Percentiles rank a stretch among this genome's conserved stretches.
Conservation (phyloP, 2,888 invertebrate species). For the Ophioninae sp. region DNA sequence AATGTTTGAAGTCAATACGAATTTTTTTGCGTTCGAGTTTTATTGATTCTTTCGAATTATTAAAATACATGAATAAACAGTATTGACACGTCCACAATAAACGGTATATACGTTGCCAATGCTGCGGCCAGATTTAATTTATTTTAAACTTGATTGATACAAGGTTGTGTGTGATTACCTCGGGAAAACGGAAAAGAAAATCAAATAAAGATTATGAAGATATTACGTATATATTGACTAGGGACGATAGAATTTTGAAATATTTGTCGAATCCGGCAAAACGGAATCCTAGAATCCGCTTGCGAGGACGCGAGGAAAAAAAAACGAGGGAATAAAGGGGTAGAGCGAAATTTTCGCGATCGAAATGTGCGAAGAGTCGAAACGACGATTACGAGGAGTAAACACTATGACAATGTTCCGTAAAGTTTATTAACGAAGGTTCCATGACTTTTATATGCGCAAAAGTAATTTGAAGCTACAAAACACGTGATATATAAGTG, state of each 20-base stretch:
- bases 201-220: constrained; percentile 7
- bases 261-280: constrained; percentile 6
- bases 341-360: background rate
- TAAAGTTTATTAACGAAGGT: constrained; percentile 33
- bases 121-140: background rate
- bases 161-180: background rate
- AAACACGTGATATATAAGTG: constrained; percentile 13
- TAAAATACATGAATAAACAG: background rate
- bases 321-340: background rate
- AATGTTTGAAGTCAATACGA: background rate
- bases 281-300: constrained; percentile 23
- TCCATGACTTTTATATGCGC: constrained; percentile 53
- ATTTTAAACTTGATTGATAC: background rate
- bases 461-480: constrained; percentile 33
- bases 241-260: constrained; percentile 38
- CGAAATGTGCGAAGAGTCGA: background rate
- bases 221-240: constrained; percentile 25
- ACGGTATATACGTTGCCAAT: background rate
- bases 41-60: background rate
- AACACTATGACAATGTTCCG: constrained; percentile 30
- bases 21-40: background rate
- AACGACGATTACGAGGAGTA: constrained; percentile 8
- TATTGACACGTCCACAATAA: background rate
- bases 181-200: background rate
- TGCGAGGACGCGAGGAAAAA: background rate